Evolutionary conservation across 2,888 invertebrate species (phyloP).

Genomic region (Lepeophtheirus nordmannii): DNA sequence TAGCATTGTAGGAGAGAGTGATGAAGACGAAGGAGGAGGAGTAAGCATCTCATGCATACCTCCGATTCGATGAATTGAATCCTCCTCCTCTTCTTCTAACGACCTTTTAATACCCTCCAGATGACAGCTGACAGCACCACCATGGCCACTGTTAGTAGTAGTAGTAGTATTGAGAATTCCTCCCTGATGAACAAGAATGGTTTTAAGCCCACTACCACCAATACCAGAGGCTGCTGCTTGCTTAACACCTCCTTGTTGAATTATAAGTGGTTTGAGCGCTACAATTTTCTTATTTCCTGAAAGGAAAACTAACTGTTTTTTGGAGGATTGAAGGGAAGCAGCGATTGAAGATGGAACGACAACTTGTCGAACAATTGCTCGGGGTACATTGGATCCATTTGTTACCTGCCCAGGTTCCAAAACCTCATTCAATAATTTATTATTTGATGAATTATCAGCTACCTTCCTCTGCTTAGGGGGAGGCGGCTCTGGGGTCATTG

Average conservation of each 20-base stretch:
- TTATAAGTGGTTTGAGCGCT: slow-evolving; percentile 1
- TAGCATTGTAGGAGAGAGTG: slow-evolving; percentile 10
- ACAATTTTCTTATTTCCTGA: slow-evolving; percentile 14
- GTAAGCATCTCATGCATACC: slow-evolving; percentile 5
- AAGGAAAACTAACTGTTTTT: slow-evolving; percentile 5
- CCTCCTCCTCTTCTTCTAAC: too few species aligned
- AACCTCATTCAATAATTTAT: background rate
- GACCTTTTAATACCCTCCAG: too few species aligned
- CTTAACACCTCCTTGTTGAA: background rate
- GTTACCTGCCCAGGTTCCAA: background rate
- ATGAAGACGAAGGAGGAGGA: background rate
- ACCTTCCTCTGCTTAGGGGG: slow-evolving; percentile 1
- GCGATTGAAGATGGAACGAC: slow-evolving; percentile 3
- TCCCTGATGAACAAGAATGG: background rate
- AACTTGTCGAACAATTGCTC: slow-evolving; percentile 4
- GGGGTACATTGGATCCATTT: too few species aligned
- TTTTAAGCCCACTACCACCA: background rate
- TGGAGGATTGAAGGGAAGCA: background rate
- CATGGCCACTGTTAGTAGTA: background rate
- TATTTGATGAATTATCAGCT: background rate
- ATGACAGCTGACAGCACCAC: too few species aligned
- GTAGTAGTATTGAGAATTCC: background rate
- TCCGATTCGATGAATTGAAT: background rate
- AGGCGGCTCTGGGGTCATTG: background rate
- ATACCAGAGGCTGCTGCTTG: background rate